phyloP scores from a whole-genome alignment of 2,888 invertebrate genomes.

The Micoletzkya japonica region DNA sequence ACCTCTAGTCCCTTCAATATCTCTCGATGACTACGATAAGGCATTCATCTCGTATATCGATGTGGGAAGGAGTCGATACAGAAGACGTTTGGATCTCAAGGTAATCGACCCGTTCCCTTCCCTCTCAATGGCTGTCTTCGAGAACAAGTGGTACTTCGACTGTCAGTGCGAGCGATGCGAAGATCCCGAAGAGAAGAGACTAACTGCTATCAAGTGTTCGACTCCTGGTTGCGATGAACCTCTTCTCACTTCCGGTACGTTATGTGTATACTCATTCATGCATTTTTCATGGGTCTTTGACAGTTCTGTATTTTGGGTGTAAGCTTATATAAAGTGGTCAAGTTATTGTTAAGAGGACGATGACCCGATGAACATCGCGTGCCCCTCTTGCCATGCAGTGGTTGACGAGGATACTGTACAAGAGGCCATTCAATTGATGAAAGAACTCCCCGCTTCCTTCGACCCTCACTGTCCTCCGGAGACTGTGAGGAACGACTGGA shows the following conservation, averaged over 20 bases:
- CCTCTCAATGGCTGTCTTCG: neutral
- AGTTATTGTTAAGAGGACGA: slow-evolving; percentile 20
- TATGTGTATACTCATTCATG: neutral
- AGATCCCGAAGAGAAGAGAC: slow-evolving; percentile 56
- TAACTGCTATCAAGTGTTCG: slow-evolving; percentile 46
- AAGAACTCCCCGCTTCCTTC: slow-evolving; percentile 46
- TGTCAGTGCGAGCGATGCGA: slow-evolving; percentile 57
- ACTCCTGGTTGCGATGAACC: slow-evolving; percentile 49
- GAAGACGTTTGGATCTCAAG: slow-evolving; percentile 42
- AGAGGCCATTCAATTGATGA: slow-evolving; percentile 52
- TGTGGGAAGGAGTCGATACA: slow-evolving; percentile 57
- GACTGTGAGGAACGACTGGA: neutral
- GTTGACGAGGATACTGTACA: slow-evolving; percentile 34
- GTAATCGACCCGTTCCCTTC: slow-evolving; percentile 15
- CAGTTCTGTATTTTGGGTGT: neutral
- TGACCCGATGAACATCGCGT: slow-evolving; percentile 41
- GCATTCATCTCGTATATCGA: slow-evolving; percentile 61
- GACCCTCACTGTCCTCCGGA: slow-evolving; percentile 43
- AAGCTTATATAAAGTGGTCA: neutral
- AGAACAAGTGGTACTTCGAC: slow-evolving; percentile 50
- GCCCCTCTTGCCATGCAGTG: slow-evolving; percentile 46
- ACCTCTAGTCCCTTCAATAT: slow-evolving; percentile 49
- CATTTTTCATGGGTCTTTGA: neutral
- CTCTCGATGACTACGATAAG: slow-evolving; percentile 35
- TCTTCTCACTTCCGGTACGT: slow-evolving; percentile 48